These are phyloP conservation scores for Zoanthus gigantus DNA, from an alignment of 92 coral and sea anemone species.

Conservation along the genomic window DNA sequence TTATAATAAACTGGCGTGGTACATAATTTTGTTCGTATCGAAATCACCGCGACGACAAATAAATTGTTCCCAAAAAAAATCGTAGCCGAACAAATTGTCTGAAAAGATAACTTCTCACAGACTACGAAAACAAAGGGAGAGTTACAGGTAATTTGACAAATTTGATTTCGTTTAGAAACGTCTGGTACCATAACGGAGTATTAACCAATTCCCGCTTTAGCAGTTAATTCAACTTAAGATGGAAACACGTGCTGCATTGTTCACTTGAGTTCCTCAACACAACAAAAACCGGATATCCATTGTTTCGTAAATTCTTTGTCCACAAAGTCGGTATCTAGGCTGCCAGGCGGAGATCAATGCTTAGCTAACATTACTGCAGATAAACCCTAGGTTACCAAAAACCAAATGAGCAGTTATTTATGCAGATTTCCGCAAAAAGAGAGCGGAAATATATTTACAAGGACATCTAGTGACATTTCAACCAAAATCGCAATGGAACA, in stretches of 20 bases:
- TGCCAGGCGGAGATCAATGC: background rate
- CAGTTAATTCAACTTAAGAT: slow-evolving; percentile 5
- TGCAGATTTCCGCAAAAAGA: background rate
- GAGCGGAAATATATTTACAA: background rate
- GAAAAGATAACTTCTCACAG: background rate
- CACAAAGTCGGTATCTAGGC: slow-evolving; percentile 36
- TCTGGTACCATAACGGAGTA: slow-evolving; percentile 36
- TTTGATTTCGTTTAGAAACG: background rate
- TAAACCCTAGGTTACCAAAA: background rate
- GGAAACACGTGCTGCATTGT: slow-evolving; percentile 50
- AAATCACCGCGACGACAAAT: slow-evolving; percentile 38
- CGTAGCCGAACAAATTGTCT: background rate
- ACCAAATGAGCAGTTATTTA: slow-evolving; percentile 38
- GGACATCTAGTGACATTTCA: background rate
- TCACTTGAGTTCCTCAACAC: slow-evolving; percentile 32
- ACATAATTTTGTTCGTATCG: slow-evolving; percentile 17
- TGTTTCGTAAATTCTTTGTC: slow-evolving; percentile 43
- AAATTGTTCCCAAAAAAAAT: background rate
- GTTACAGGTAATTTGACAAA: background rate
- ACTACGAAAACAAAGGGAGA: background rate
- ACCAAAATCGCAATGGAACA: background rate
- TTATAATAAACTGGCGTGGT: background rate
- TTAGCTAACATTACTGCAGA: slow-evolving; percentile 7
- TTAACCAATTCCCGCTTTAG: background rate
- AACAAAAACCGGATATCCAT: slow-evolving; percentile 47